Percentiles rank a stretch among this genome's conserved stretches.
phyloP scores from a whole-genome alignment of 64 coral and sea anemone genomes.

The Pocillopora damicornis region DNA sequence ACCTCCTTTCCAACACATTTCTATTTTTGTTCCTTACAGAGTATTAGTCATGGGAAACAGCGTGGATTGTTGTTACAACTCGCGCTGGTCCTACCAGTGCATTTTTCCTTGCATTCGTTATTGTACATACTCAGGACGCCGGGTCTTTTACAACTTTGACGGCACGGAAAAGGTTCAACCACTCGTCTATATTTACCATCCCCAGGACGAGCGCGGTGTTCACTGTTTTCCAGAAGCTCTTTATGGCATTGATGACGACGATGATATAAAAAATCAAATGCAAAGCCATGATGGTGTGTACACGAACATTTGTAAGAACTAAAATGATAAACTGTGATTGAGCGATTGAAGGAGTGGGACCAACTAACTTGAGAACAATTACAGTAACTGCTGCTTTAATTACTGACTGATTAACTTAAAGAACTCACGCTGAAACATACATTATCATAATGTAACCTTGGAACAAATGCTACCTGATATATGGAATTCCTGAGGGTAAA shows the following conservation, averaged over 20 bases:
- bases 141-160: conserved; percentile 62
- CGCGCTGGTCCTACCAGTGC: conserved; percentile 49
- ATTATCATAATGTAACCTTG: background rate
- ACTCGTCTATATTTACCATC: conserved; percentile 30
- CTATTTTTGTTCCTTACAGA: no score
- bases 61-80: conserved; percentile 49
- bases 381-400: no score
- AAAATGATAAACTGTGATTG: background rate
- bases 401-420: no score
- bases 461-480: background rate
- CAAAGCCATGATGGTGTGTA: background rate
- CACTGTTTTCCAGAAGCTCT: conserved; percentile 10
- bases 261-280: conserved; percentile 7
- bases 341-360: no score
- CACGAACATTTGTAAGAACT: background rate
- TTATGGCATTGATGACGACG: conserved; percentile 24
- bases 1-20: no score
- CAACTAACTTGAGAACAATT: no score
- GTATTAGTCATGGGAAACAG: conserved; percentile 34
- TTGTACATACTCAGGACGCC: conserved; percentile 45
- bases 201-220: conserved; percentile 2
- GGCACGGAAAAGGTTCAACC: conserved; percentile 57
- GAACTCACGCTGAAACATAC: no score
- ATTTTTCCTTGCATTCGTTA: conserved; percentile 62
- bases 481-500: background rate